A percentile compares a stretch with the other conserved stretches of the same genome.
Evolutionary conservation across 2,113 vertebrate genomes (phyloP).

Genomic region (Colinus virginianus): DNA sequence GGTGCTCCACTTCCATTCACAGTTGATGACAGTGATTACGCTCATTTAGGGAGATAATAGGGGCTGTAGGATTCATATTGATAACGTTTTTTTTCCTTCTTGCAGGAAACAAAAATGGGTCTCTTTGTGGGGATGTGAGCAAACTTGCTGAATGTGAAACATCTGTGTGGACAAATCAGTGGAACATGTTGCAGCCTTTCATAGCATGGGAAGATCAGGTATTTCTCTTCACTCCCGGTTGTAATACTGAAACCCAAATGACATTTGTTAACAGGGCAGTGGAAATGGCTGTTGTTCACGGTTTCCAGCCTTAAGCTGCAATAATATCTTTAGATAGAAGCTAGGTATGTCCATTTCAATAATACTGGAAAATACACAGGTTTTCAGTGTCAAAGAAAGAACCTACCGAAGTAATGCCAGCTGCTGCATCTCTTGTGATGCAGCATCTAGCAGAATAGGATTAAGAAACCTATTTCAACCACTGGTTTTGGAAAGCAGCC

Average conservation of each 20-base stretch:
- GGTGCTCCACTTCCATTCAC: accelerated
- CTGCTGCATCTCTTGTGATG: too few species aligned
- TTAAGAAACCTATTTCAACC: neutral
- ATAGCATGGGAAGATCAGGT: accelerated
- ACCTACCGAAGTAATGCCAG: accelerated
- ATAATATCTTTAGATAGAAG: neutral
- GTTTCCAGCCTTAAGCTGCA: neutral
- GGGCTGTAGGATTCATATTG: neutral
- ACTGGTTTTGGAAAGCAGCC: neutral
- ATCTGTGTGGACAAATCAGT: too few species aligned
- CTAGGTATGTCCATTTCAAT: accelerated
- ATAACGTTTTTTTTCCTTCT: neutral
- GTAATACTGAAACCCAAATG: neutral
- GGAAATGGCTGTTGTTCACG: neutral
- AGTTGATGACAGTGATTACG: neutral
- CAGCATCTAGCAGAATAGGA: too few species aligned
- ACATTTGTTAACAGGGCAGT: neutral
- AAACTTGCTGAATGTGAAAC: accelerated
- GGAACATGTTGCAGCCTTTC: accelerated
- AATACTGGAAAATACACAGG: accelerated
- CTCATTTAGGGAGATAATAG: neutral
- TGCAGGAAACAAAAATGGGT: neutral
- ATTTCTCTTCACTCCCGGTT: neutral
- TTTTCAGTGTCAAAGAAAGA: neutral
- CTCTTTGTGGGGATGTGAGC: neutral